Evolutionary conservation across 2,888 invertebrate species (phyloP).

Genomic region (Ellobium chinense): DNA sequence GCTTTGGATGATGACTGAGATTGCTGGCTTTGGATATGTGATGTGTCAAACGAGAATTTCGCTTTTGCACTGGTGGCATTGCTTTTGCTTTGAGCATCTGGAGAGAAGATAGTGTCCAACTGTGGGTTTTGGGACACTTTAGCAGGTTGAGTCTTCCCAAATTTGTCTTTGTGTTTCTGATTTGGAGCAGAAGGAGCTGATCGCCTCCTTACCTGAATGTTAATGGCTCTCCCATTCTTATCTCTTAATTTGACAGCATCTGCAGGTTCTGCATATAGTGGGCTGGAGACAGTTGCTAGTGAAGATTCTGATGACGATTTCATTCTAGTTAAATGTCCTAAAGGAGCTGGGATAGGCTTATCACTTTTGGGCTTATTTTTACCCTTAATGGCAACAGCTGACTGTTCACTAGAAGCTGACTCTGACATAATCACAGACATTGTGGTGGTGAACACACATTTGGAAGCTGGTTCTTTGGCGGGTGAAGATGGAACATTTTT

Average conservation of each 20-base stretch:
- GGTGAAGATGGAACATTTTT: neutral
- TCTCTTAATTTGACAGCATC: slow-evolving; percentile 68
- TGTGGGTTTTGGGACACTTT: slow-evolving; percentile 37
- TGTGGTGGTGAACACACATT: slow-evolving; percentile 39
- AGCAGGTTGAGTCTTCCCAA: neutral
- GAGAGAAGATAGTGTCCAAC: slow-evolving; percentile 61
- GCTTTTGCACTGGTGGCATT: neutral
- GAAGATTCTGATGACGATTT: slow-evolving; percentile 59
- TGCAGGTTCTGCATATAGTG: slow-evolving; percentile 80
- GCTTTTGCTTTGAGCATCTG: slow-evolving; percentile 28
- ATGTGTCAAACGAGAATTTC: slow-evolving; percentile 35
- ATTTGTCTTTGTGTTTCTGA: neutral
- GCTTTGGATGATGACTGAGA: neutral
- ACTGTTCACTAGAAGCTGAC: slow-evolving; percentile 7
- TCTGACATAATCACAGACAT: slow-evolving; percentile 43
- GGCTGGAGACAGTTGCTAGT: slow-evolving; percentile 61
- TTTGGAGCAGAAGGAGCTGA: slow-evolving; percentile 59
- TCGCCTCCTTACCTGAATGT: slow-evolving; percentile 59
- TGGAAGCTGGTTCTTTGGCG: slow-evolving; percentile 5
- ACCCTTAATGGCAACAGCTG: neutral
- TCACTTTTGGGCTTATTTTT: neutral
- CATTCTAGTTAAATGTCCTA: slow-evolving; percentile 47
- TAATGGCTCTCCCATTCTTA: slow-evolving; percentile 50
- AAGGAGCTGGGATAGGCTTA: slow-evolving; percentile 13
- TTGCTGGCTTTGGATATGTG: neutral